phyloP scores from a whole-genome alignment of 1,140 invertebrate genomes.

The Drosophila sechellia region DNA sequence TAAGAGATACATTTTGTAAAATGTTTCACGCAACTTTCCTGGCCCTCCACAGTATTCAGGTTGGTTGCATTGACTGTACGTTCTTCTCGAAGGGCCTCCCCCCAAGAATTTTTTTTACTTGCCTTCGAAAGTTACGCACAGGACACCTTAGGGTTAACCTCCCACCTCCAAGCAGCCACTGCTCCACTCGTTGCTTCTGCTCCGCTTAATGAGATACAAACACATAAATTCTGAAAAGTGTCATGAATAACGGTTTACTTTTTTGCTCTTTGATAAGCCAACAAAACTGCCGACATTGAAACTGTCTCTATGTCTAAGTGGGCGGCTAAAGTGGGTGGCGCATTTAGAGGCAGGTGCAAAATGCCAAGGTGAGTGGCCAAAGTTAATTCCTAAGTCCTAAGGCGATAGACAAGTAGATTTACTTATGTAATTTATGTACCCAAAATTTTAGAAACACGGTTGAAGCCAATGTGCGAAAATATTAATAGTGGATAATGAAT shows the following conservation, averaged over 20 bases:
- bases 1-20: constrained; percentile 79
- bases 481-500: background rate
- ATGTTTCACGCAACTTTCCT: constrained; percentile 72
- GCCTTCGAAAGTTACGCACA: constrained; percentile 36
- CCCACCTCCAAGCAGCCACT: background rate
- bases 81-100: constrained; percentile 10
- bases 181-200: constrained; percentile 14
- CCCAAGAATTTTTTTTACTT: constrained; percentile 33
- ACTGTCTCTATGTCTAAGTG: constrained; percentile 24
- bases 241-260: constrained; percentile 77
- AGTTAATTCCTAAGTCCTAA: constrained; percentile 9
- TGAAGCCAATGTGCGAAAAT: background rate
- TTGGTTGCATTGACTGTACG: constrained; percentile 58
- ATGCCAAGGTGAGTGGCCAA: constrained; percentile 3
- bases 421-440: constrained; percentile 13
- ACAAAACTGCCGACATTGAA: constrained; percentile 53
- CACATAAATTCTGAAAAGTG: constrained; percentile 84
- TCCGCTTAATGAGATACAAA: constrained; percentile 83
- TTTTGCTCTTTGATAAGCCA: constrained; percentile 78
- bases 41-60: constrained; percentile 41
- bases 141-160: constrained; percentile 32
- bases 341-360: background rate
- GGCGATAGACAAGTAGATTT: constrained; percentile 28
- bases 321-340: background rate
- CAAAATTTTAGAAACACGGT: constrained; percentile 12